phyloP scores from a whole-genome alignment of 2,888 invertebrate genomes.

The Clivina fossor region DNA sequence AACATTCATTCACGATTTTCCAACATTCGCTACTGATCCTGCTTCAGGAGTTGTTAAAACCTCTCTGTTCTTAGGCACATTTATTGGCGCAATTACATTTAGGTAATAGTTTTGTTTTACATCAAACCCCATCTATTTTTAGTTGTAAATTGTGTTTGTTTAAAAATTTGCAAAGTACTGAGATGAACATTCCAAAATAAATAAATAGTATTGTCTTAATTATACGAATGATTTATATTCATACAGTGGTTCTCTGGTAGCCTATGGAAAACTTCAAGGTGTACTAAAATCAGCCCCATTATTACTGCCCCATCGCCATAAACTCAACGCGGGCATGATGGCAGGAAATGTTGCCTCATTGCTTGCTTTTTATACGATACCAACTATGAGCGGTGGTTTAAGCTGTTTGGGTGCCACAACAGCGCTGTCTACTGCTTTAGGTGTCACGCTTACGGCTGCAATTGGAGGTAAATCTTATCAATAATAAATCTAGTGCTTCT shows the following conservation, averaged over 20 bases:
- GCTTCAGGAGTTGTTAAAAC: slow-evolving; percentile 80
- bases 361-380: slow-evolving; percentile 65
- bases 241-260: slow-evolving; percentile 79
- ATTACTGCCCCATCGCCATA: slow-evolving; percentile 79
- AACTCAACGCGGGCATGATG: slow-evolving; percentile 69
- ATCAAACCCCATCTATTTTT: background rate
- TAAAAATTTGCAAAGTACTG: no score
- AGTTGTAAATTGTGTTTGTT: slow-evolving; percentile 4
- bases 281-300: slow-evolving; percentile 77
- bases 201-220: background rate
- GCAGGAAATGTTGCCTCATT: slow-evolving; percentile 74
- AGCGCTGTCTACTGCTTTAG: slow-evolving; percentile 76
- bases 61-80: slow-evolving; percentile 83
- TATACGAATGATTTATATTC: slow-evolving; percentile 12
- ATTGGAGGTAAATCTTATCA: slow-evolving; percentile 70
- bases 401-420: slow-evolving; percentile 76
- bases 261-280: slow-evolving; percentile 88
- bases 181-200: background rate
- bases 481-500: no score
- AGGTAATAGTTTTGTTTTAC: slow-evolving; percentile 56
- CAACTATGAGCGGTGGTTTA: slow-evolving; percentile 68
- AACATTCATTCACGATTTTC: slow-evolving; percentile 82
- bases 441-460: slow-evolving; percentile 83
- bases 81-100: slow-evolving; percentile 88
- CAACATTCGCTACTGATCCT: slow-evolving; percentile 79